Percentiles rank a stretch among this genome's conserved stretches.
Conservation (phyloP, 2,797 vertebrate genomes). For the Prionace glauca region DNA sequence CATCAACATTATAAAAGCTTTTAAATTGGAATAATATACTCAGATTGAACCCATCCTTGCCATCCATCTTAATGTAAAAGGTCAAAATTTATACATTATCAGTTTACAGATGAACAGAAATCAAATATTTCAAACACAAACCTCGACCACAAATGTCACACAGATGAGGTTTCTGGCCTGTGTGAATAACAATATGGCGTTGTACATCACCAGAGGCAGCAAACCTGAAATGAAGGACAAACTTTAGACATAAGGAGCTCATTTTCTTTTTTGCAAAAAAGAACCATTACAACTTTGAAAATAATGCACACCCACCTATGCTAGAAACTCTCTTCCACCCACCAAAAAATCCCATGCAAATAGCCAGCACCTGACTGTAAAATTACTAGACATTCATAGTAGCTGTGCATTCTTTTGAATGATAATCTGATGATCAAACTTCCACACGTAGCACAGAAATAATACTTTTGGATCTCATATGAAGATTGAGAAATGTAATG, state of each 20-base stretch:
- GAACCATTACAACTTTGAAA: background rate
- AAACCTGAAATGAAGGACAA: constrained; percentile 63
- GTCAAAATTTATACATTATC: background rate
- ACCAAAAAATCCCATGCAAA: background rate
- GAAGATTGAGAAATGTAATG: background rate
- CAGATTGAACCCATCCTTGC: background rate
- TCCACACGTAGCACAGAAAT: background rate
- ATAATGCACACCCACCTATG: background rate
- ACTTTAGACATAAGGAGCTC: background rate
- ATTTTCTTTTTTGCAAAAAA: background rate
- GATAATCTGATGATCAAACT: background rate
- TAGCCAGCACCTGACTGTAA: background rate
- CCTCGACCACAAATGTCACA: constrained; percentile 96
- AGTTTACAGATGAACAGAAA: background rate
- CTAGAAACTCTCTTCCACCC: background rate
- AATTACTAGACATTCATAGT: background rate
- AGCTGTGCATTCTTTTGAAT: background rate
- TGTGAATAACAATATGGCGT: constrained; percentile 91
- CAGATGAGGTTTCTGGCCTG: constrained; percentile 87
- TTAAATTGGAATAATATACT: background rate
- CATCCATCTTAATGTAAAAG: background rate
- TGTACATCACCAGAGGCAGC: constrained; percentile 93
- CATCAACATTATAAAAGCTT: background rate
- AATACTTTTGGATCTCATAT: background rate
- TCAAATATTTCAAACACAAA: constrained; percentile 47